Evolutionary conservation across 1,140 invertebrate genomes (phyloP), one percentile per base, ranked within the genome.

Genomic region (Drosophila arawakana): DNA sequence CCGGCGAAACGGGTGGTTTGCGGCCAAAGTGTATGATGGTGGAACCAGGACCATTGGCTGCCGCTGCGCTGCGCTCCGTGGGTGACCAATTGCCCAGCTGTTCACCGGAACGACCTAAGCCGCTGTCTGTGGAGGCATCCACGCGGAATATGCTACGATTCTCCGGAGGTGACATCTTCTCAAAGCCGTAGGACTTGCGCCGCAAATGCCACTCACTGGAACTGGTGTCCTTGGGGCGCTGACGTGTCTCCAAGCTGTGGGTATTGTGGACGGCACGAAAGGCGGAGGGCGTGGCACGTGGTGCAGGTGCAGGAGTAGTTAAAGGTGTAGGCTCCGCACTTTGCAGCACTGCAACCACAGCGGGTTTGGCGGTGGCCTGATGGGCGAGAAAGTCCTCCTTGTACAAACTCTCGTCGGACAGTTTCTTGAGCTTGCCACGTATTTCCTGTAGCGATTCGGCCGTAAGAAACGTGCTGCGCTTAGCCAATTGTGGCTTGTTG

Each of bases 161-260:
- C 65, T 94, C 93, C 73, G 93, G 85, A 39, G 91, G 92, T 7
- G 93, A 93, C 73, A 95, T 95, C 73, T 95, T 94, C 92, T 96
- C 95, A 76, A 96, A 96, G 58, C 95, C 95, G 79, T 96, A 96
- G 3, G 95, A 96, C 91, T 96, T 96, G 71, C 95, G 93, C 73
- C 95, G 93, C 73, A 94, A 93, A 79, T 95, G 95, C 95, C 95
- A 96, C 69, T 95, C 95, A 65, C 95, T 92, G 7, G 91, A 86
- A 41, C 58, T 92, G 41, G 92, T 92, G 77, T 94, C 94, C 34
- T 91, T 77, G 9, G 82, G 83, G 1, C 88, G 90, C 50, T 93
- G 92, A 25, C 94, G 88, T 0, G 94, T 93, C 81, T 95, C 94
- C 55, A 95, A 67, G 75, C 94, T 95, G 52, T 94, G 93, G 5